These are phyloP conservation scores for Theocolax elegans DNA, from an alignment of 1,140 invertebrate species.

Conservation along the genomic window DNA sequence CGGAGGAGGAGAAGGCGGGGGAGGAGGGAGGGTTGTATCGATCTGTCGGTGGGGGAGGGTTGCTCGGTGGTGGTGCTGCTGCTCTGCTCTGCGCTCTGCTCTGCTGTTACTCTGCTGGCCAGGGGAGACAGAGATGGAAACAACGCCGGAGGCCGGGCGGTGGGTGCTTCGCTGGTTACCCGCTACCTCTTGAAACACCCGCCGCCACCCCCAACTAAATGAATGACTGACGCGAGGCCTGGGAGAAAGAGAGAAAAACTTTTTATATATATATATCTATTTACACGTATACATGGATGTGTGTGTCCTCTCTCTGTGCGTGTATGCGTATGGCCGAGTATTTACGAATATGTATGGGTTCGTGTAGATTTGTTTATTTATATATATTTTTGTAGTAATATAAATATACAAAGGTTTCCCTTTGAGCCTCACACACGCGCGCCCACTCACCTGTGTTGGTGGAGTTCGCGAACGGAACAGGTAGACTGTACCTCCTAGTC, in stretches of 20 bases:
- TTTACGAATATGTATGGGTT: too few relatives aligned
- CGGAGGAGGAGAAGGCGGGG: constrained; percentile 45
- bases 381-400: not conserved
- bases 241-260: not conserved
- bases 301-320: constrained; percentile 23
- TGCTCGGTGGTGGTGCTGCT: constrained; percentile 52
- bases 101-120: not conserved
- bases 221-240: constrained; percentile 61
- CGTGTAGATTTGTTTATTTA: too few relatives aligned
- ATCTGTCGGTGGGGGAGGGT: constrained; percentile 61
- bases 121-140: constrained; percentile 12
- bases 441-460: too few relatives aligned
- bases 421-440: too few relatives aligned
- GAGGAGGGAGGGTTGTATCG: constrained; percentile 64
- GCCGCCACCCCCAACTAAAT: constrained; percentile 58
- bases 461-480: too few relatives aligned
- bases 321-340: constrained; percentile 2
- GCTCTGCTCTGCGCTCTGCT: not conserved
- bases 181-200: constrained; percentile 37
- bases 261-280: constrained; percentile 1
- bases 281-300: not conserved
- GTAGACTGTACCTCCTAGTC: too few relatives aligned
- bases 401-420: too few relatives aligned
- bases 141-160: constrained; percentile 9
- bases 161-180: constrained; percentile 26